phyloP scores from a whole-genome alignment of 2,888 invertebrate genomes.

The Pachliopta kotzebuea region DNA sequence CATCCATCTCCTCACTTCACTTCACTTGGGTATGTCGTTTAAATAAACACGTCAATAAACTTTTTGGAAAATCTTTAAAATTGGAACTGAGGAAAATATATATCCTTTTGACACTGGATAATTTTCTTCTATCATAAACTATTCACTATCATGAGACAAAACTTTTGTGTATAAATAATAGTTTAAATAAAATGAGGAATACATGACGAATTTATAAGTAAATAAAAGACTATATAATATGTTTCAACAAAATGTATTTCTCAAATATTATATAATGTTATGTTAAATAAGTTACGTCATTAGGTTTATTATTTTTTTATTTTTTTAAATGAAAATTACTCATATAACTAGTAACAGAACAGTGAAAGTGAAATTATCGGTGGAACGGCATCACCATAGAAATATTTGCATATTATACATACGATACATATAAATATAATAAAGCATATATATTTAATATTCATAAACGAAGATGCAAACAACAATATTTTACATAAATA shows the following conservation, averaged over 20 bases:
- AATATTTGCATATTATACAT: conserved; percentile 23
- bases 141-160: too few relatives aligned
- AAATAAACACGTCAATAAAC: too few relatives aligned
- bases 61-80: too few relatives aligned
- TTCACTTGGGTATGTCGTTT: too few relatives aligned
- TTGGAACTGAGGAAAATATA: too few relatives aligned
- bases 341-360: conserved; percentile 42
- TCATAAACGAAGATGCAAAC: conserved; percentile 55
- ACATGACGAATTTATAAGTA: not conserved
- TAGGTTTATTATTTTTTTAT: conserved; percentile 40
- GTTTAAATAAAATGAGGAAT: too few relatives aligned
- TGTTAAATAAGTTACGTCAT: not conserved
- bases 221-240: not conserved
- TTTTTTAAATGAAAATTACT: conserved; percentile 48
- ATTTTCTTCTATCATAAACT: too few relatives aligned
- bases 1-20: too few relatives aligned
- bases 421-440: conserved; percentile 34
- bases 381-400: conserved; percentile 43
- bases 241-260: conserved; percentile 21
- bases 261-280: conserved; percentile 7
- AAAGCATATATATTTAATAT: conserved; percentile 27
- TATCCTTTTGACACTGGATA: too few relatives aligned
- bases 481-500: conserved; percentile 70
- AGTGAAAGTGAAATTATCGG: conserved; percentile 42
- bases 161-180: too few relatives aligned